These are phyloP conservation scores for Bambusicola thoracicus DNA, from an alignment of 2,113 vertebrate species.

Conservation along the genomic window DNA sequence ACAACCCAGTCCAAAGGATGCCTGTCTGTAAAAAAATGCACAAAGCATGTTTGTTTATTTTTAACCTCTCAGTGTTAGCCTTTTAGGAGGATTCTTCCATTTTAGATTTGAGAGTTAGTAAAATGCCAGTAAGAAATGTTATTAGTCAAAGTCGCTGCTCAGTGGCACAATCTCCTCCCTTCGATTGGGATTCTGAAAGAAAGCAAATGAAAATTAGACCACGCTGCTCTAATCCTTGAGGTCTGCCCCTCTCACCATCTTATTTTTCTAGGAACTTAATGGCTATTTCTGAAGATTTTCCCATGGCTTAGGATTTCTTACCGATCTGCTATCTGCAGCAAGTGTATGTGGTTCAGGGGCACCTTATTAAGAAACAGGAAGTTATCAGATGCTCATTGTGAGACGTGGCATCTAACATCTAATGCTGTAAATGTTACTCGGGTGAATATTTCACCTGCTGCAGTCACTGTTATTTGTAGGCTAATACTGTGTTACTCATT, in stretches of 20 bases:
- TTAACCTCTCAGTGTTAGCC: constrained; percentile 24
- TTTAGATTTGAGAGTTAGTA: constrained; percentile 2
- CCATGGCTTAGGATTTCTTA: background rate
- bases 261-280: background rate
- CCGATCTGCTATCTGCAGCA: background rate
- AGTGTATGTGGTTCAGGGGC: background rate
- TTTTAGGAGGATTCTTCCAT: constrained; percentile 45
- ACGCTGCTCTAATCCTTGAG: background rate
- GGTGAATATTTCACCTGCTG: background rate
- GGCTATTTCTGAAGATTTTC: background rate
- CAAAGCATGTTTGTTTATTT: background rate
- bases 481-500: background rate
- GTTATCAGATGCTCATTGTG: background rate
- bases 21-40: background rate
- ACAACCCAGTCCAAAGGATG: background rate
- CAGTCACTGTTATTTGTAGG: constrained; percentile 18
- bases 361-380: background rate
- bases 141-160: background rate
- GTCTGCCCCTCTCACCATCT: background rate
- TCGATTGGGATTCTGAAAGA: constrained; percentile 22
- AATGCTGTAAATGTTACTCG: constrained; percentile 20
- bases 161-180: background rate
- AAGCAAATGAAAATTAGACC: background rate
- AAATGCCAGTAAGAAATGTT: constrained; percentile 16
- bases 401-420: background rate